Percentiles rank a stretch among this genome's conserved stretches.
Conservation (phyloP, 2,113 vertebrate genomes). For the Acrocephalus kingi region DNA sequence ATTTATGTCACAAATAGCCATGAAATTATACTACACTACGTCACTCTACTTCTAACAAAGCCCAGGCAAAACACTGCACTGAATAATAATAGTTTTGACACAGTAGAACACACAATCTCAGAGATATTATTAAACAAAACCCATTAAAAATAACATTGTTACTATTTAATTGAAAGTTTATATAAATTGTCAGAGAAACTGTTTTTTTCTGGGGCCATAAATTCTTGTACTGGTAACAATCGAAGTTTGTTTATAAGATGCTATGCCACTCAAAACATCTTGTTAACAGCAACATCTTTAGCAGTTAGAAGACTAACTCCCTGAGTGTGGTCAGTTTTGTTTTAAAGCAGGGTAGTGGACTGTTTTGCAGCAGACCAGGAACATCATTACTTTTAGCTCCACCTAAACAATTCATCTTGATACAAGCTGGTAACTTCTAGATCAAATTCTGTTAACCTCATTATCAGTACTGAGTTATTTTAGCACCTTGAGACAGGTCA, state of each 20-base stretch:
- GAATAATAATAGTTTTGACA: not conserved
- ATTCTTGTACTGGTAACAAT: not conserved
- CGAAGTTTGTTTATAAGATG: not conserved
- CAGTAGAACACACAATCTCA: not conserved
- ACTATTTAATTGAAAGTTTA: not conserved
- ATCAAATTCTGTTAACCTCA: not conserved
- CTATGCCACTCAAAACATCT: no score
- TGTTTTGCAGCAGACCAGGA: not conserved
- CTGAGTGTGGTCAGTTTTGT: not conserved
- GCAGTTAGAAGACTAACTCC: not conserved
- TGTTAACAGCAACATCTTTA: not conserved
- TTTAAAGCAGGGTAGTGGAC: not conserved
- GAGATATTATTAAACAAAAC: not conserved
- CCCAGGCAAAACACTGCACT: not conserved
- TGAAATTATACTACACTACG: not conserved
- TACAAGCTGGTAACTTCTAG: not conserved
- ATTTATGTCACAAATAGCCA: not conserved
- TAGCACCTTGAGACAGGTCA: not conserved
- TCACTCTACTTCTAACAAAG: not conserved
- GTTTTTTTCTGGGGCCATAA: accelerated
- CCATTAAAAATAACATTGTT: not conserved
- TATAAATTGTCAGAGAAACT: not conserved
- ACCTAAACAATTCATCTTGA: not conserved
- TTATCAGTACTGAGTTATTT: not conserved
- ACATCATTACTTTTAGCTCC: not conserved